A percentile compares a stretch with the other conserved stretches of the same genome.
Conservation (phyloP, 2,797 vertebrate species). For the Accipiter badius region DNA sequence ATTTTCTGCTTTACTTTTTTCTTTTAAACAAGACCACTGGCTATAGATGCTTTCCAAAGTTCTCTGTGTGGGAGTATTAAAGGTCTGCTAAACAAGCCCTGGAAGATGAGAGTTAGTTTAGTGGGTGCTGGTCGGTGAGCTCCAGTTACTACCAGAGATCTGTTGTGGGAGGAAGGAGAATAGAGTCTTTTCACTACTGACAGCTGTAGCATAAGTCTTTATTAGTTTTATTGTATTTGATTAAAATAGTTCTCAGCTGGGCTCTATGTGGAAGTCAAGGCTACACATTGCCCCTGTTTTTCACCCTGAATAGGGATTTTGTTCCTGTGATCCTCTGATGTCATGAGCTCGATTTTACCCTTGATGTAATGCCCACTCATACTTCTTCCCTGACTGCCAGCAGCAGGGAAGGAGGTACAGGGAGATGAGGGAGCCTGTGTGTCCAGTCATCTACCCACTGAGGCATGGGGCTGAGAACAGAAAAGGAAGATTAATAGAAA, state of each 20-base stretch:
- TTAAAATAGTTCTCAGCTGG: background rate
- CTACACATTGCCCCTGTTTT: background rate
- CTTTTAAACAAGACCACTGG: background rate
- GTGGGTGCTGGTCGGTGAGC: background rate
- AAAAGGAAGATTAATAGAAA: background rate
- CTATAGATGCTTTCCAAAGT: background rate
- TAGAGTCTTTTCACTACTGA: background rate
- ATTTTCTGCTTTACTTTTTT: background rate
- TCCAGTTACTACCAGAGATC: background rate
- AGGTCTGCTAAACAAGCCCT: background rate
- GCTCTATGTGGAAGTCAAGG: background rate
- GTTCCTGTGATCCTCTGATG: background rate
- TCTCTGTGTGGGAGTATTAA: background rate
- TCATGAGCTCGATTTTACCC: background rate
- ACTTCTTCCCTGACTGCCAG: background rate
- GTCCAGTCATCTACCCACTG: background rate
- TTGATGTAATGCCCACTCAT: background rate
- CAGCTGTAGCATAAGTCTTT: background rate
- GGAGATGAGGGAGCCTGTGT: background rate
- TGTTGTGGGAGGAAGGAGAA: background rate
- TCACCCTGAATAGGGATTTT: constrained; percentile 30
- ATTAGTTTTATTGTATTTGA: background rate
- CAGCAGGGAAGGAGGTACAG: background rate
- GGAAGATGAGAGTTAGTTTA: background rate
- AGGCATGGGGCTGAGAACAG: background rate